These are phyloP conservation scores for Maccullochella peelii DNA, from an alignment of 2,113 vertebrate genomes.

Conservation along the genomic window DNA sequence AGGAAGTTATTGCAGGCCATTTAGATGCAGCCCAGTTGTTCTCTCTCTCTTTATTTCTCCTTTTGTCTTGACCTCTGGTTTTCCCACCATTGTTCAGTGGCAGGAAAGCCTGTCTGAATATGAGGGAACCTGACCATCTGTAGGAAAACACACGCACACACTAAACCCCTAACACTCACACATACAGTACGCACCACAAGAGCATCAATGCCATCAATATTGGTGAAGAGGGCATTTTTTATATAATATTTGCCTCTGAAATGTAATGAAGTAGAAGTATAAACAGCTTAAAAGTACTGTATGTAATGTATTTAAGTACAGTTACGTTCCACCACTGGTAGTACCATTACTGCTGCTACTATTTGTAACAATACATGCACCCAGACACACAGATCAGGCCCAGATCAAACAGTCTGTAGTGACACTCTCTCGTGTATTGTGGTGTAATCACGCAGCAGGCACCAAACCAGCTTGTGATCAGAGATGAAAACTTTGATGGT, in stretches of 20 bases:
- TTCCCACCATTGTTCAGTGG: slow-evolving; percentile 86
- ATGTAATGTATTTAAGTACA: background rate
- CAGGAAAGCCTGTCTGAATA: slow-evolving; percentile 79
- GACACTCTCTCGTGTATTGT: background rate
- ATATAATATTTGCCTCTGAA: background rate
- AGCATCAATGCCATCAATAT: background rate
- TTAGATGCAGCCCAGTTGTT: slow-evolving; percentile 68
- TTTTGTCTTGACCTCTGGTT: slow-evolving; percentile 79
- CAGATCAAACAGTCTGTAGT: background rate
- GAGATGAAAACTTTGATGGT: background rate
- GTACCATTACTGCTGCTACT: background rate
- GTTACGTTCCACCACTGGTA: background rate
- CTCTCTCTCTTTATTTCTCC: slow-evolving; percentile 69
- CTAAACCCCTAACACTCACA: background rate
- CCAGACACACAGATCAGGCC: background rate
- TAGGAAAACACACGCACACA: slow-evolving; percentile 40
- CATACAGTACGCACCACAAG: background rate
- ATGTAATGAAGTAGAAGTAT: background rate
- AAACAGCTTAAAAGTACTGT: background rate
- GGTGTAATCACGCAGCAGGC: background rate
- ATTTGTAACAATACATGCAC: background rate
- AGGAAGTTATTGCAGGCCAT: slow-evolving; percentile 77
- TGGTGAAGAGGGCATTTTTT: background rate
- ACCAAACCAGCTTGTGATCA: background rate
- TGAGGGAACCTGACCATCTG: slow-evolving; percentile 79